Evolutionary conservation across 2,113 vertebrate species (phyloP), one percentile per base, ranked within the genome.

Genomic region (Plecturocebus donacophilus): DNA sequence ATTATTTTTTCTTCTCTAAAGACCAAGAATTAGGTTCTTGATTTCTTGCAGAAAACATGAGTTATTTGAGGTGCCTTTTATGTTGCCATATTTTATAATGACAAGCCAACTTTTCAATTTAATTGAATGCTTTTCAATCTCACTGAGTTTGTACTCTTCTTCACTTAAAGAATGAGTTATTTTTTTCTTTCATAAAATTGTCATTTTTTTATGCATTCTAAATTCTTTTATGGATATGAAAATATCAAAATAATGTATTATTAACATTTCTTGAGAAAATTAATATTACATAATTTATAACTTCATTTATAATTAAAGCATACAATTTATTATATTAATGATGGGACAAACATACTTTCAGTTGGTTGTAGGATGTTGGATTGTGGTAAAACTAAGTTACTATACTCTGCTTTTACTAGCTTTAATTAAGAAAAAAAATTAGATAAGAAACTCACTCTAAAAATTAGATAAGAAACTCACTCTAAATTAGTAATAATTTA

Each of bases 361-460:
- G 27, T 87, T 47, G 40, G 23, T 45, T 90, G 14, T 4, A 87
- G 64, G 38, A 88, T 93, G 32, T 77, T 54, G 49, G 47, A 93
- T 54, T 94, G 6, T 56, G 10, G 52, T 88, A 66, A 73, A 82
- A 38, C 16, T 45, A 73, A 86, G 10, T 94, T 93, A 58, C 9
- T 80, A 40, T 20, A 42, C 30, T 93, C 14, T 83, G 40, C 64
- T 98, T 97, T 98, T 86, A 97, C 95, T 97, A 85, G 47, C n/a
- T 97, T 98, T 97, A 97, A 97, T 98, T 98, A 92, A 75, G 40
- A 61, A 97, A 95, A 84, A 84, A 93, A 35, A 27, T 35, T 40
- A 92, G 56, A 66, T 66, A 87, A 61, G 5, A 90, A 90, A 71
- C 14, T 61, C 12, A 89, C 75, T 83, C 12, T 23, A 83, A 93